These are phyloP conservation scores for Solea solea DNA, from an alignment of 2,113 vertebrate genomes.

Conservation along the genomic window DNA sequence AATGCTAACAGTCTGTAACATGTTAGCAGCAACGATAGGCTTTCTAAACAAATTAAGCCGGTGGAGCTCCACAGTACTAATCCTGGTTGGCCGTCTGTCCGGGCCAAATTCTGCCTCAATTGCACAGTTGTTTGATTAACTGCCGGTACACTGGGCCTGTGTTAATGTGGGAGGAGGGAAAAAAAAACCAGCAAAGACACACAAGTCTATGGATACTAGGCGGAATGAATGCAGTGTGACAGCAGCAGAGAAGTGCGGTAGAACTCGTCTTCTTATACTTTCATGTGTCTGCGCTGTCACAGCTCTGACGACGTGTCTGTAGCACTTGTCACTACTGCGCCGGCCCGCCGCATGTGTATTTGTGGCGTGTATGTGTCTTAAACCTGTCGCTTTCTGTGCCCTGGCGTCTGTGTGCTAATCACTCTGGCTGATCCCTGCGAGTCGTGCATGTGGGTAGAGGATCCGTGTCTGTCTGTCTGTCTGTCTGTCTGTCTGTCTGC, in stretches of 20 bases:
- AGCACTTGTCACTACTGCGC: constrained; percentile 27
- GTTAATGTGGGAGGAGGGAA: constrained; percentile 33
- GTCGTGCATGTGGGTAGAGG: constrained; percentile 49
- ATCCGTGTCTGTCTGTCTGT: constrained; percentile 51
- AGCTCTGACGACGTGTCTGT: constrained; percentile 30
- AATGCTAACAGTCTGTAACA: constrained; percentile 63
- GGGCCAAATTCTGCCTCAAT: constrained; percentile 55
- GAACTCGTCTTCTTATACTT: constrained; percentile 54
- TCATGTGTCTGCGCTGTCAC: constrained; percentile 58
- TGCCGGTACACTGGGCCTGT: constrained; percentile 31
- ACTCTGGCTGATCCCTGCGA: constrained; percentile 75
- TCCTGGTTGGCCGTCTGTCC: constrained; percentile 54
- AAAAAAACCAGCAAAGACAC: constrained; percentile 12
- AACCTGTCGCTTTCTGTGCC: constrained; percentile 62
- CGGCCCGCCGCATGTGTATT: background rate
- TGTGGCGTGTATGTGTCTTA: constrained; percentile 30
- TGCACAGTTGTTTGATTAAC: constrained; percentile 66
- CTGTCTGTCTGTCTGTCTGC: constrained; percentile 54
- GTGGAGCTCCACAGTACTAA: constrained; percentile 59
- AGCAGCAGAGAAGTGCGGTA: constrained; percentile 32
- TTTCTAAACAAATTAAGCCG: constrained; percentile 67
- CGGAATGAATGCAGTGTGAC: constrained; percentile 29
- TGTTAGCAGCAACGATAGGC: constrained; percentile 62
- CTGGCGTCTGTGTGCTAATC: constrained; percentile 79
- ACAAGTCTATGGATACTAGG: constrained; percentile 19